A percentile compares a stretch with the other conserved stretches of the same genome.
phyloP scores from a whole-genome alignment of 2,113 vertebrate species.

The Okapia johnstoni region DNA sequence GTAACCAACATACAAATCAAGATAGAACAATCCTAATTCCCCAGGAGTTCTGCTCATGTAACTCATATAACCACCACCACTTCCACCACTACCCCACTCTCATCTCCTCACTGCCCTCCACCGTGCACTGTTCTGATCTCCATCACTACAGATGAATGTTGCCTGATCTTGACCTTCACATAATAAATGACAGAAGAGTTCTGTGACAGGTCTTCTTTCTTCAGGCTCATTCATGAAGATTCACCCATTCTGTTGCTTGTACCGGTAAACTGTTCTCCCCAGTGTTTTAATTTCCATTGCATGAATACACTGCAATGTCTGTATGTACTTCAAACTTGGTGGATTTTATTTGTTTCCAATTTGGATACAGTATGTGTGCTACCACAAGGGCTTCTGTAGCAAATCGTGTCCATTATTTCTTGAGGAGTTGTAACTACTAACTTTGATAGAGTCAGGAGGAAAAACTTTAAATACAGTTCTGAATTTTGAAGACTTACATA shows the following conservation, averaged over 20 bases:
- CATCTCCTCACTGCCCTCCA: neutral
- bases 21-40: neutral
- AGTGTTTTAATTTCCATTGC: neutral
- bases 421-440: neutral
- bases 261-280: neutral
- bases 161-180: neutral
- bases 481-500: neutral
- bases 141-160: neutral
- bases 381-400: neutral
- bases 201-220: neutral
- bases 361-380: neutral
- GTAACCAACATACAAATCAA: neutral
- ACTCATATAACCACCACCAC: neutral
- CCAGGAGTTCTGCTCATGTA: too few species aligned
- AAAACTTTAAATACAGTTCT: neutral
- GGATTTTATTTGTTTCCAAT: neutral
- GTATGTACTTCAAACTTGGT: neutral
- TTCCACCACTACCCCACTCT: neutral
- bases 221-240: neutral
- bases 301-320: neutral
- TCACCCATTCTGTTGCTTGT: neutral
- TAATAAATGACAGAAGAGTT: neutral
- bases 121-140: neutral
- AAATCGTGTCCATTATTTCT: neutral
- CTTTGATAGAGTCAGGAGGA: neutral